Percentiles rank a stretch among this genome's conserved stretches.
These are phyloP conservation scores for Drymonia ruficornis DNA, from an alignment of 2,888 invertebrate genomes.

Conservation along the genomic window DNA sequence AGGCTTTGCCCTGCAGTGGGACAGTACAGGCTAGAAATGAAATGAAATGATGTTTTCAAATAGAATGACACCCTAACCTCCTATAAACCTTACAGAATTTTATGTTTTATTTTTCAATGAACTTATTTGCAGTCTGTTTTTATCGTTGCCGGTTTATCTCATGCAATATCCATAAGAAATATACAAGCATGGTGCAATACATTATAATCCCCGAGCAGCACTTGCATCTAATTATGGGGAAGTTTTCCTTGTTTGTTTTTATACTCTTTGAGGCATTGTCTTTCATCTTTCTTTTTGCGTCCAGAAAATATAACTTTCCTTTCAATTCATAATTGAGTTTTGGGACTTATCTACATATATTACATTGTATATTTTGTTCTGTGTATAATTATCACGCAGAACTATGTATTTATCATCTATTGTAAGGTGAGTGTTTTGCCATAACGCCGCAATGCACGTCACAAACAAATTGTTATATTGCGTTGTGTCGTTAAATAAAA, in stretches of 20 bases:
- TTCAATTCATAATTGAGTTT: background rate
- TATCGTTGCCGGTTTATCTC: constrained; percentile 13
- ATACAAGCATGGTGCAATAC: constrained; percentile 8
- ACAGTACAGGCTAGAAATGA: too few relatives aligned
- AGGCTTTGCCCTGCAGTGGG: too few relatives aligned
- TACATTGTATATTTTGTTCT: too few relatives aligned
- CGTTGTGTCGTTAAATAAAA: background rate
- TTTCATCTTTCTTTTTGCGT: background rate
- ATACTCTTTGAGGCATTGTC: background rate
- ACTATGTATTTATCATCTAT: too few relatives aligned
- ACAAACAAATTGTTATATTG: too few relatives aligned
- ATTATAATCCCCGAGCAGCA: constrained; percentile 6
- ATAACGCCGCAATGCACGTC: too few relatives aligned
- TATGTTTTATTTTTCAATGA: background rate
- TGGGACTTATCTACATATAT: background rate
- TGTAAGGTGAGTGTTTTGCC: too few relatives aligned
- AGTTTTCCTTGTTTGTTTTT: background rate
- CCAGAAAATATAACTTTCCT: background rate
- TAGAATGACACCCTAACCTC: too few relatives aligned
- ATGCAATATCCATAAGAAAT: background rate
- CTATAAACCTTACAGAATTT: too few relatives aligned
- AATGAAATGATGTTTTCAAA: too few relatives aligned
- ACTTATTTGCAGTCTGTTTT: constrained; percentile 21
- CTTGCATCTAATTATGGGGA: constrained; percentile 2
- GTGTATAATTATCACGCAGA: too few relatives aligned